Evolutionary conservation across 1,140 invertebrate genomes (phyloP).

Genomic region (Brachionus asplanchnoidis): DNA sequence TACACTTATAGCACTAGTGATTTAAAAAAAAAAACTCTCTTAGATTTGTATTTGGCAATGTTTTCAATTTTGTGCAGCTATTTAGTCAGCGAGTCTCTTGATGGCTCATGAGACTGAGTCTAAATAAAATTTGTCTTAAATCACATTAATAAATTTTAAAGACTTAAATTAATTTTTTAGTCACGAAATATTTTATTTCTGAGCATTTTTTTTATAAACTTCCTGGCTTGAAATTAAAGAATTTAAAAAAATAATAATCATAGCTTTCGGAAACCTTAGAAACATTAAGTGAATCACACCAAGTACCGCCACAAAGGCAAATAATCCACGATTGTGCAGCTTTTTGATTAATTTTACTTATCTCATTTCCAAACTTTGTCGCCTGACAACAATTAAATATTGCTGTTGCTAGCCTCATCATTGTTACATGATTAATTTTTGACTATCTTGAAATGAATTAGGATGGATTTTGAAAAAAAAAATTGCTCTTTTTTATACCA

Average conservation of each 20-base stretch:
- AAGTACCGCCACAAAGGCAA: neutral
- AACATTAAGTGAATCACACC: neutral
- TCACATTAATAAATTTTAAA: neutral
- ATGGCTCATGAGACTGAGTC: neutral
- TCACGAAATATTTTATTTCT: neutral
- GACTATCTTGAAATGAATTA: neutral
- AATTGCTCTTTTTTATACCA: neutral
- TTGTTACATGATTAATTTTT: too few species aligned
- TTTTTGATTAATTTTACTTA: too few species aligned
- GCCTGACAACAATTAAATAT: neutral
- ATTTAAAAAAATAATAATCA: neutral
- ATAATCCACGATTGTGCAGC: neutral
- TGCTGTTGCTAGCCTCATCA: neutral
- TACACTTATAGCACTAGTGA: neutral
- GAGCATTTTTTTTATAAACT: neutral
- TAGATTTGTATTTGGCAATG: neutral
- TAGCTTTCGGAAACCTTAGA: neutral
- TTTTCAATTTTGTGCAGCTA: neutral
- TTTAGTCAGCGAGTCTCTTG: neutral
- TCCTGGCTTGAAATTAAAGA: neutral
- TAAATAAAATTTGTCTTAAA: neutral
- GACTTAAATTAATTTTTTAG: neutral
- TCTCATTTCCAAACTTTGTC: neutral
- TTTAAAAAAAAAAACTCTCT: neutral
- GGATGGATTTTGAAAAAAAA: neutral